Base-by-base conservation (phyloP, 2,113 vertebrate genomes). In the Tangachromis dhanisi region DNA sequence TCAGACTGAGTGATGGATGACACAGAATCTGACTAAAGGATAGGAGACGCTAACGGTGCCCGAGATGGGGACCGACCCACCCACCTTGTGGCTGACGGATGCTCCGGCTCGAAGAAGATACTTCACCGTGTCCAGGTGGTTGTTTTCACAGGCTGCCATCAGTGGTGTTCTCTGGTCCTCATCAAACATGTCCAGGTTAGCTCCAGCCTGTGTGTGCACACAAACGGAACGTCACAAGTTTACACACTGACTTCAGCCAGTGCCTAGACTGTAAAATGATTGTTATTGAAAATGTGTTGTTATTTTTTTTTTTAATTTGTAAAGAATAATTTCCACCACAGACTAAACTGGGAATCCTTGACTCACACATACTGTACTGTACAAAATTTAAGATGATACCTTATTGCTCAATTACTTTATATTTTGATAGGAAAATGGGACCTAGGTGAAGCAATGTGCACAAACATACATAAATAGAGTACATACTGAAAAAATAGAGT, bases 81-180 rank as follows among this genome's bases (percentile, higher is more conserved):
- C 51, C 21, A 99, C 99, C 98, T 98, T 99, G 17, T 98, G 98
- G 82, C 97, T 95, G 45, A 97, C 91, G 1, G 98, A 94, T 1
- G 99, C 98, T 84, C 98, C 99, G 1, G 98, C 99, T 93, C 98
- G 97, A 84, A 99, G 97, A 91, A 99, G 97, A 95, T 99, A 99
- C 94, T 97, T 97, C 92, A 98, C 97, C 2, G 98, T 98, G 24
- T 99, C 98, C 95, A 98, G 86, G 38, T 98, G 97, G 96, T 98
- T 99, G 95, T 98, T 98, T 92, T 99, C 98, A 63, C 98, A 98
- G 8, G 99, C 98, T 12, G 97, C 97, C 98, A 99, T 98, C 94
- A 99, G 93, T 0, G 98, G 97, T 2, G 98, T 99, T 87, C 97
- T 95, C 96, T 99, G 98, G 92, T 99, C 97, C 89, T 98, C 97